These are phyloP conservation scores for Crotalus viridis DNA, from an alignment of 2,113 vertebrate species.

Conservation along the genomic window DNA sequence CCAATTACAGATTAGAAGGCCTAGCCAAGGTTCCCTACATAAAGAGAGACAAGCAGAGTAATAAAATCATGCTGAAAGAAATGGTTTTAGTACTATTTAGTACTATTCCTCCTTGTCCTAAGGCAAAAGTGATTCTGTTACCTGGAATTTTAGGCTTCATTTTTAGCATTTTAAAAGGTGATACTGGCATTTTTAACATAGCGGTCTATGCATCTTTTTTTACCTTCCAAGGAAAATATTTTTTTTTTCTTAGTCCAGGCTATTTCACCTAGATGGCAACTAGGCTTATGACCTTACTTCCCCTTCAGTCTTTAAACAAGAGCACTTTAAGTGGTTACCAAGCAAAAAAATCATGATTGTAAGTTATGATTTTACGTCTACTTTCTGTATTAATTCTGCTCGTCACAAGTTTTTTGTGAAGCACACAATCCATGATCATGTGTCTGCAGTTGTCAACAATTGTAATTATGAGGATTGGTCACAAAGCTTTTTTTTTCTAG, in stretches of 20 bases:
- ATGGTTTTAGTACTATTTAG: neutral
- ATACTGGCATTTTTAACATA: neutral
- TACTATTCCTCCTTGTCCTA: neutral
- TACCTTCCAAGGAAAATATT: neutral
- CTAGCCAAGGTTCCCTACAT: neutral
- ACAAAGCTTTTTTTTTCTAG: too few relatives aligned
- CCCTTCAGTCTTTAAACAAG: neutral
- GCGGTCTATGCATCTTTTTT: neutral
- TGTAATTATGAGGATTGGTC: neutral
- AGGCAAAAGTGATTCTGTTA: neutral
- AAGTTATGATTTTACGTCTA: neutral
- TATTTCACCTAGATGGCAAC: neutral
- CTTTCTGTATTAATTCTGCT: neutral
- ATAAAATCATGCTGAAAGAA: neutral
- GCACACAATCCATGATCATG: fast-evolving
- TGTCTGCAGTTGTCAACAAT: neutral
- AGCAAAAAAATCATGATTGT: neutral
- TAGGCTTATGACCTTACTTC: neutral
- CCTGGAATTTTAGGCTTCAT: neutral
- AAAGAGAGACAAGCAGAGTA: neutral
- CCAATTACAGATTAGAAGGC: neutral
- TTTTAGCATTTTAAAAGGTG: neutral
- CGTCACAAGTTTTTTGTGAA: neutral
- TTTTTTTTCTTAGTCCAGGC: neutral
- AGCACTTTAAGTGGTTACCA: neutral